Percentiles rank a stretch among this genome's conserved stretches.
Conservation (phyloP, 2,888 invertebrate species). For the Cerceris ruficornis region DNA sequence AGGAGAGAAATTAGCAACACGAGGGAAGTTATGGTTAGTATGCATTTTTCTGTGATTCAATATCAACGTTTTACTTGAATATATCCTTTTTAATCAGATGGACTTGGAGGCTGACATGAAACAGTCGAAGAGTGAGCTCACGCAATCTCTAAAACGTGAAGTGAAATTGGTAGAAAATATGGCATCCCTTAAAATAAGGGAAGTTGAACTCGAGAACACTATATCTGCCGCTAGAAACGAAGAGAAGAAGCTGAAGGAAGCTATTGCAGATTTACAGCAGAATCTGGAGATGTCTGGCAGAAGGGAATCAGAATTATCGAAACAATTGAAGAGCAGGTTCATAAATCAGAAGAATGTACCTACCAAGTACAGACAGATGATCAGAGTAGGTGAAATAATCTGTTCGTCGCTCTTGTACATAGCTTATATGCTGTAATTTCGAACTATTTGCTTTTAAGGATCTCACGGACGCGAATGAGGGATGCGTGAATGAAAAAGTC, state of each 20-base stretch:
- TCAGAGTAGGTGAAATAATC: constrained; percentile 71
- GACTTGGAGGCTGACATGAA: constrained; percentile 74
- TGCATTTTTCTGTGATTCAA: not conserved
- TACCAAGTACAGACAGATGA: constrained; percentile 77
- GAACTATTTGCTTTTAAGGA: constrained; percentile 55
- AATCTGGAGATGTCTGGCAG: constrained; percentile 62
- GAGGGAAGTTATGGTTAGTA: constrained; percentile 70
- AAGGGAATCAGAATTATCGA: constrained; percentile 66
- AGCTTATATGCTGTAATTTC: not conserved
- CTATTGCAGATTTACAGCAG: constrained; percentile 67
- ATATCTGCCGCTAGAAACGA: constrained; percentile 75
- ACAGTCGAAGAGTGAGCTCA: constrained; percentile 67
- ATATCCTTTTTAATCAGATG: constrained; percentile 44
- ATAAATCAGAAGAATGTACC: constrained; percentile 78
- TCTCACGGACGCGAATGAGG: constrained; percentile 66
- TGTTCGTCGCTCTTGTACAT: not conserved
- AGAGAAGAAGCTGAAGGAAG: constrained; percentile 77
- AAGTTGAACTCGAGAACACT: constrained; percentile 85
- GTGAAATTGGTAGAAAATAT: constrained; percentile 79
- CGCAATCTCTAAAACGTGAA: constrained; percentile 66
- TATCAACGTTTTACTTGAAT: not conserved
- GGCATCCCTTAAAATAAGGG: constrained; percentile 85
- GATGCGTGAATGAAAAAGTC: constrained; percentile 67
- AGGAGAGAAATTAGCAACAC: constrained; percentile 71
- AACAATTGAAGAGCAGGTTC: constrained; percentile 68